phyloP scores from a whole-genome alignment of 2,113 vertebrate species.

The Sinocyclocheilus rhinocerous region DNA sequence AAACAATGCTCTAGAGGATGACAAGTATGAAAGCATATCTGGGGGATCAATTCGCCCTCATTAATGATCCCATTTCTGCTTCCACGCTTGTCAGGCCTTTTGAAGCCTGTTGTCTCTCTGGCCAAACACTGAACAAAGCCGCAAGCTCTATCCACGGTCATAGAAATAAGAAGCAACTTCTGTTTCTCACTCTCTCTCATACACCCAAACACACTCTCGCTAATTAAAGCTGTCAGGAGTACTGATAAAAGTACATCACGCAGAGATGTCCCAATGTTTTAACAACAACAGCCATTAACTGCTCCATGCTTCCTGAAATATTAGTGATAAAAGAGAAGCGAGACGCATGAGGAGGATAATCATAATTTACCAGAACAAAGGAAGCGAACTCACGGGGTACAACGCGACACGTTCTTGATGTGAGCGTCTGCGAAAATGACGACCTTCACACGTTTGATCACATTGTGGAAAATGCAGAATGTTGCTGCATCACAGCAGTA shows the following conservation, averaged over 20 bases:
- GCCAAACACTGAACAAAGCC: conserved; percentile 17
- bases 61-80: conserved; percentile 38
- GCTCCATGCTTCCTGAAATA: conserved; percentile 5
- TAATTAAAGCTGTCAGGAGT: conserved; percentile 43
- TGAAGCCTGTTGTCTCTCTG: conserved; percentile 33
- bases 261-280: conserved; percentile 24
- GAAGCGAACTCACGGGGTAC: neutral
- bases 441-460: conserved; percentile 8
- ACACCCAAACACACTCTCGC: conserved; percentile 11
- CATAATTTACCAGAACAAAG: conserved; percentile 9
- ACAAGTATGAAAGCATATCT: conserved; percentile 30
- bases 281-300: conserved; percentile 36
- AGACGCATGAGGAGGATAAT: neutral
- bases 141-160: neutral
- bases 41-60: conserved; percentile 34
- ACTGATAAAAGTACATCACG: conserved; percentile 34
- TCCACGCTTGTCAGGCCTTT: conserved; percentile 35
- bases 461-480: neutral
- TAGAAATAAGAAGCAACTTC: neutral
- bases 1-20: conserved; percentile 16
- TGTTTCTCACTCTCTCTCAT: conserved; percentile 1
- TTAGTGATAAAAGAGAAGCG: conserved; percentile 15
- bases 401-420: neutral
- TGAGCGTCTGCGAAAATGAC: neutral
- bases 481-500: too few relatives aligned